phyloP scores from a whole-genome alignment of 2,113 vertebrate genomes.

The Cervus canadensis region DNA sequence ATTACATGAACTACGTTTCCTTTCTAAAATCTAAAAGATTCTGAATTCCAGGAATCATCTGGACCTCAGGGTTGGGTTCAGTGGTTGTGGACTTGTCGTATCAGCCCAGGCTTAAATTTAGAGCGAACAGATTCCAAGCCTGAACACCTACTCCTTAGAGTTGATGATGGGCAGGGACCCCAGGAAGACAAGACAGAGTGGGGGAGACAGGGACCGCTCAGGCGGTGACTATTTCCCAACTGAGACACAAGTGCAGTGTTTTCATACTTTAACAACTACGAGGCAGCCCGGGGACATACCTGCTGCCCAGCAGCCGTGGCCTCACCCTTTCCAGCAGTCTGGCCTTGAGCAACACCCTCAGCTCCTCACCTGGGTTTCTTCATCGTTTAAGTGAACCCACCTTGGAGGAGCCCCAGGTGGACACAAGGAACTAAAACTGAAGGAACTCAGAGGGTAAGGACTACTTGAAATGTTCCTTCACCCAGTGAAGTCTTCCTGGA shows the following conservation, averaged over 20 bases:
- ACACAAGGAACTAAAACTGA: neutral
- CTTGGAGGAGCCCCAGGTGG: neutral
- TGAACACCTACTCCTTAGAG: neutral
- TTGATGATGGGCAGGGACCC: rapidly evolving
- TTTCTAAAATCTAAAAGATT: slow-evolving; percentile 22
- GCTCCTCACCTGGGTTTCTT: neutral
- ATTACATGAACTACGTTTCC: neutral
- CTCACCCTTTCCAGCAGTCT: neutral
- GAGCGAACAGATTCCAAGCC: neutral
- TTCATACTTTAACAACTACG: neutral
- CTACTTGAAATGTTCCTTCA: neutral
- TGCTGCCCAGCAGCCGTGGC: neutral
- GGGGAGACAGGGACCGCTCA: neutral
- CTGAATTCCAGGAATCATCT: neutral
- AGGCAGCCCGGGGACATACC: neutral
- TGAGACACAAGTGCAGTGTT: neutral
- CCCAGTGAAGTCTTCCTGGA: neutral
- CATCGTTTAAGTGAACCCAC: neutral
- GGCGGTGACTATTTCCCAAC: neutral
- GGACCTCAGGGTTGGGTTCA: neutral
- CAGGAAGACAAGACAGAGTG: neutral
- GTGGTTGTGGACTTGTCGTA: neutral
- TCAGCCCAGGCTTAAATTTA: neutral
- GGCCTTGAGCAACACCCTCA: neutral
- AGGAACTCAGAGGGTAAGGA: neutral